Conservation (phyloP, 2,888 invertebrate genomes). For the Tortricodes alternella region DNA sequence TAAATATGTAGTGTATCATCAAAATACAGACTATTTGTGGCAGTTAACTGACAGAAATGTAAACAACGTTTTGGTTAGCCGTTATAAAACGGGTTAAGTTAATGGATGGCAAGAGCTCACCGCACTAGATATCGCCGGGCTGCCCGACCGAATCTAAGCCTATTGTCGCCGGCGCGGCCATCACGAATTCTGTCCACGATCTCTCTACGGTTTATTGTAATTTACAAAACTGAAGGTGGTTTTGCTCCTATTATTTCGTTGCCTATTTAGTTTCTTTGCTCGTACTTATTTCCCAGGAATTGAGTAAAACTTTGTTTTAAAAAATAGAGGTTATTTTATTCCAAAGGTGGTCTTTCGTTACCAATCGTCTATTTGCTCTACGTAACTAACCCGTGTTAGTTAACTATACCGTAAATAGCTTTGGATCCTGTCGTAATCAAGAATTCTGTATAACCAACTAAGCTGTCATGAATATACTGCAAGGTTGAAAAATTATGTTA, state of each 20-base stretch:
- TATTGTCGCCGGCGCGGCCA: slow-evolving; percentile 66
- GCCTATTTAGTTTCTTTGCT: slow-evolving; percentile 64
- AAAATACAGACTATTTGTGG: slow-evolving; percentile 6
- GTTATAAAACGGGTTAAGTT: slow-evolving; percentile 51
- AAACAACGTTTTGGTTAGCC: neutral
- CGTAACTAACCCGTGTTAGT: too few relatives aligned
- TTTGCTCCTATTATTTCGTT: slow-evolving; percentile 65
- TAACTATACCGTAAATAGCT: too few relatives aligned
- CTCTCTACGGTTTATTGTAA: slow-evolving; percentile 77
- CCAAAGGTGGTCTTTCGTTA: too few relatives aligned
- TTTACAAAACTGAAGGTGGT: slow-evolving; percentile 78
- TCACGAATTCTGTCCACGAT: slow-evolving; percentile 74
- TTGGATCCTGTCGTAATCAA: too few relatives aligned
- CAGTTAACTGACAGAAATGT: neutral
- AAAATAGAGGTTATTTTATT: too few relatives aligned
- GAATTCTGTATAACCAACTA: too few relatives aligned
- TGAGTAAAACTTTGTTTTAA: too few relatives aligned
- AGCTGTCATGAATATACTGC: too few relatives aligned
- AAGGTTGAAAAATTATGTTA: too few relatives aligned
- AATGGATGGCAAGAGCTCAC: slow-evolving; percentile 58
- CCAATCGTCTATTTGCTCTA: too few relatives aligned
- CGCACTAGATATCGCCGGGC: slow-evolving; percentile 49
- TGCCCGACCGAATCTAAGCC: slow-evolving; percentile 59
- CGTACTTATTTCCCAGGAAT: too few relatives aligned
- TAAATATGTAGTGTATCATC: slow-evolving; percentile 23